Evolutionary conservation across 2,797 vertebrate species (phyloP), one percentile per base, ranked within the genome.

Genomic region (Mus caroli): DNA sequence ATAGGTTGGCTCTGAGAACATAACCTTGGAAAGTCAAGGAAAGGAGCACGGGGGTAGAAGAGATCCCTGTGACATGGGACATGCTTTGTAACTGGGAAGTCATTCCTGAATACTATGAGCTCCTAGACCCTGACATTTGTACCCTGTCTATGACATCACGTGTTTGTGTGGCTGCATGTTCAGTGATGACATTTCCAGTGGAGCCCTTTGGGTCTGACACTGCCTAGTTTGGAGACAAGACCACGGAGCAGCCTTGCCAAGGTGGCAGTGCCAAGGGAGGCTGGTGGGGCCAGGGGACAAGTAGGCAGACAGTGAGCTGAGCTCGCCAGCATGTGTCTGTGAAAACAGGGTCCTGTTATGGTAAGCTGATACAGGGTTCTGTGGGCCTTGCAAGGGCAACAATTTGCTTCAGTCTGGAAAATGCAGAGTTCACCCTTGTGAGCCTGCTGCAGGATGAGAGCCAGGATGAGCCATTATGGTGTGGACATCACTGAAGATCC

Each of bases 1-100:
- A 19, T 24, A 31, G 6, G 43, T 77, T 0, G 4, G 24, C 64
- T 67, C 37, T 12, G 19, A n/a, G 54, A 31, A 43, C 9, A 19
- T 8, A 19, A 15, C 37, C 0, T 1, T 24, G 7, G 64, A 11
- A 56, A 60, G 2, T 3, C 12, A 22, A 54, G 28, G 58, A 52
- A 28, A 24, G 4, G n/a, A 54, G 19, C 40, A 0, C 0, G 1
- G n/a, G 34, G 8, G 52, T 0, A 6, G 4, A 0, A 2, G 46
- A 11, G 60, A 15, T 1, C 3, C 43, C 5, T 15, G 6, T 3
- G 26, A 6, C 0, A 9, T 7, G 52, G 77, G 37, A 1, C 37
- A 1, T 12, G 15, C 43, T 50, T 37, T 34, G 5, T 12, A 0
- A 43, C 40, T 22, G 73, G 3, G 4, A 26, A 54, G 76, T 0